Base-by-base conservation (phyloP, 92 coral and sea anemone genomes). In the Palythoa grandis region DNA sequence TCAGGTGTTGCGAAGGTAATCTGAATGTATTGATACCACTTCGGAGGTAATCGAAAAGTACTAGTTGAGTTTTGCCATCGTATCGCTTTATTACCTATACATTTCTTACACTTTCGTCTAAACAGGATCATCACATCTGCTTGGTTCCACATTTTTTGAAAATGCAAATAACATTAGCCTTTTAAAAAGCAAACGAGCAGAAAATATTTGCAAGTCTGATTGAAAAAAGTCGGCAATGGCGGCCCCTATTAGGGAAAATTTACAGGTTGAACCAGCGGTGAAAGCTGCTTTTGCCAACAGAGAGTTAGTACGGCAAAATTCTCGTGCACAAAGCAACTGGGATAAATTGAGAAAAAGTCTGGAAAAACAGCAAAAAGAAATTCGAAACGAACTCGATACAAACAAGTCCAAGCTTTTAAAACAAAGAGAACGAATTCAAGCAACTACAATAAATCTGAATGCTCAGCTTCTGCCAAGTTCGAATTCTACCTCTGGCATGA, bases 231-330 rank as follows among this genome's bases (percentile, higher is more conserved):
- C 24, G 22, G 43, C 63, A 65, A 91, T 89, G 92, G 90, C 92
- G 39, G 69, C 91, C 1, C 25, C 72, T 15, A 56, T 40, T 1
- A 79, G 90, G 50, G 86, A 79, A 63, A 90, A 83, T 47, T 75
- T 89, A 7, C 90, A 92, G 15, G 88, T 82, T 13, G 88, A 89
- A 69, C 97, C 95, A 1, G 95, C 95, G 3, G 95, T 93, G 40
- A 90, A 88, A 69, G 95, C 90, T 10, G 63, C 56, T 14, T 86
- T 70, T 17, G 95, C 95, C 15, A 93, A 93, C 88, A 89, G 56
- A 29, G 91, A 80, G 54, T 73, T 92, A 29, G 84, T 57, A 14
- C 85, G 83, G 76, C 90, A 84, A 7, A 93, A 92, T 84, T 39
- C 54, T 50, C 87, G 93, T 25, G 95, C 96, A 2, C 43, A 86